Base-by-base conservation (phyloP, 2,888 invertebrate species). In the Pseudococcus jackbeardsleyi region DNA sequence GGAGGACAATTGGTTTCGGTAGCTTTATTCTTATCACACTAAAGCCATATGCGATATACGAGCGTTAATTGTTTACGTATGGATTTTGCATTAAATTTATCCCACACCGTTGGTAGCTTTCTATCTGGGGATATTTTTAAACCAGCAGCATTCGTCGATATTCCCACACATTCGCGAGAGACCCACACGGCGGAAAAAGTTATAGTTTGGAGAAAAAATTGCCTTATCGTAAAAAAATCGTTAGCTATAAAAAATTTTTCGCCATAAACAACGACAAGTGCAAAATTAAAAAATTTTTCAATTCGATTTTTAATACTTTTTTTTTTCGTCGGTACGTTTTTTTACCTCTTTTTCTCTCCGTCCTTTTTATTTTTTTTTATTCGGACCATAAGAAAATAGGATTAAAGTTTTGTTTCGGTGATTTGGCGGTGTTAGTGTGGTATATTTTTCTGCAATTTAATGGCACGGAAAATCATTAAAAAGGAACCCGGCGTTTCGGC, bases 391-490 rank as follows among this genome's bases (percentile, higher is more conserved):
- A 82, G 19, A 82, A 82, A 82, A 82, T 82, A 82, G 46, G 79
- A 82, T 82, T 82, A 82, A 82, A 82, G 79, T 82, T 82, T 82
- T 82, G 79, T 82, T 42, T 82, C 79, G 79, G 79, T 46, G 79
- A 82, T 82, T 82, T 82, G 33, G 79, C 79, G 79, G 79, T 46
- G 46, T 82, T 82, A 82, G 79, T 82, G 33, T 46, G 79, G 79
- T 82, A 82, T 82, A 82, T 82, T 82, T 82, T 82, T 82, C 79
- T 82, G 79, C 79, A 82, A 82, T 82, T 82, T 82, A 82, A 82
- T 82, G 79, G 79, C 79, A 82, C 79, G 79, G 79, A 82, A 82
- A 82, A 82, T 82, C 79, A 82, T 82, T 82, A 82, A 82, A 82
- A 82, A 46, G 79, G 79, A 82, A 82, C 79, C 79, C 79, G 79